These are phyloP conservation scores for Cheilosia urbana DNA, from an alignment of 2,888 invertebrate species.

Conservation along the genomic window DNA sequence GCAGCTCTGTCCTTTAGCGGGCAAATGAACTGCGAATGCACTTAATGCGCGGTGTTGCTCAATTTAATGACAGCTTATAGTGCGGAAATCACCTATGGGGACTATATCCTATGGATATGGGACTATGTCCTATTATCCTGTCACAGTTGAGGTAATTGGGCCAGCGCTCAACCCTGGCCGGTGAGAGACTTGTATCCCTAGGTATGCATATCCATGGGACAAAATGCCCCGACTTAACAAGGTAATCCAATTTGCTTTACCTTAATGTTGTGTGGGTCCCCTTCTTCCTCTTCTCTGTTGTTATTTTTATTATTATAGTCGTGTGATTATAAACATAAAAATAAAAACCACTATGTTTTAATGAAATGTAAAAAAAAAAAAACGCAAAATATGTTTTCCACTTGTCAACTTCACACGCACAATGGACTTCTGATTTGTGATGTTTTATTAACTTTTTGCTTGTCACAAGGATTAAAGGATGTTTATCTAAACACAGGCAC, in stretches of 20 bases:
- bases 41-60: not conserved
- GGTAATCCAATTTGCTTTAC: constrained; percentile 74
- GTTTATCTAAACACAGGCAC: constrained; percentile 20
- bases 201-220: constrained; percentile 52
- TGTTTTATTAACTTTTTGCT: constrained; percentile 8
- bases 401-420: constrained; percentile 43
- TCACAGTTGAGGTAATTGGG: constrained; percentile 46
- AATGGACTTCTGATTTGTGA: constrained; percentile 8
- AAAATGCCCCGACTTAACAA: constrained; percentile 61
- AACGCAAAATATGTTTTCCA: constrained; percentile 25
- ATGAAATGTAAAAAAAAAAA: constrained; percentile 24
- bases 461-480: constrained; percentile 16
- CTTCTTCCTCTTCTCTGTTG: not conserved
- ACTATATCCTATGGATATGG: not conserved
- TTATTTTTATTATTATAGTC: constrained; percentile 39
- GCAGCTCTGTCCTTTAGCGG: constrained; percentile 21
- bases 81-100: constrained; percentile 39
- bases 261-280: constrained; percentile 51
- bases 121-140: constrained; percentile 15
- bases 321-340: constrained; percentile 44
- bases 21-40: constrained; percentile 32
- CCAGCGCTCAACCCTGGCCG: not conserved
- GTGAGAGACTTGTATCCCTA: constrained; percentile 32
- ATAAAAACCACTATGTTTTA: constrained; percentile 38
- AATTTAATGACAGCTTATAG: constrained; percentile 30